A percentile compares a stretch with the other conserved stretches of the same genome.
phyloP scores from a whole-genome alignment of 2,888 invertebrate species.

The Coelinius sp. region DNA sequence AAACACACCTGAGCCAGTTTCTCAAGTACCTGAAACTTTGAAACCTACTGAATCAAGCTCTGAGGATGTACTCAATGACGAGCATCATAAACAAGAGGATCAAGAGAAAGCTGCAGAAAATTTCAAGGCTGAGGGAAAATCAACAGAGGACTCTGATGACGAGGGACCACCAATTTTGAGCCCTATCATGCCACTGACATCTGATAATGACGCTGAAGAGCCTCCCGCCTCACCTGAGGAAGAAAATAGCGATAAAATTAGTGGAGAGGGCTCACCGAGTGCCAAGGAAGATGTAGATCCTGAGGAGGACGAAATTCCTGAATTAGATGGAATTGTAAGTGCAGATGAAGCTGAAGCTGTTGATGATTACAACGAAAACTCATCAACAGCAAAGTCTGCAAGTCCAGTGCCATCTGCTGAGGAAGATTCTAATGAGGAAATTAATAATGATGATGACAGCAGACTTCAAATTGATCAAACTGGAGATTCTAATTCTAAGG shows the following conservation, averaged over 20 bases:
- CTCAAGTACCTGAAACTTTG: slow-evolving; percentile 29
- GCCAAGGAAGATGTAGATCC: not conserved
- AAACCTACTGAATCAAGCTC: slow-evolving; percentile 23
- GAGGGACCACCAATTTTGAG: slow-evolving; percentile 66
- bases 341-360: too few relatives aligned
- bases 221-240: slow-evolving; percentile 20
- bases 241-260: slow-evolving; percentile 50
- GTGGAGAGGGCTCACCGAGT: slow-evolving; percentile 51
- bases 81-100: slow-evolving; percentile 31
- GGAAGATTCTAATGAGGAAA: slow-evolving; percentile 43
- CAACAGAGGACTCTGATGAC: slow-evolving; percentile 58
- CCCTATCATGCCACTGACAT: slow-evolving; percentile 63
- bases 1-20: slow-evolving; percentile 43
- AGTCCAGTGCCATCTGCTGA: slow-evolving; percentile 35
- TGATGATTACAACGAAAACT: slow-evolving; percentile 34
- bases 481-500: slow-evolving; percentile 28
- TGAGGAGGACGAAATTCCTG: slow-evolving; percentile 35
- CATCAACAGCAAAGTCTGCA: slow-evolving; percentile 26
- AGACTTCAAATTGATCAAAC: slow-evolving; percentile 35
- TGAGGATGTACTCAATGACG: slow-evolving; percentile 19
- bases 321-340: slow-evolving; percentile 7
- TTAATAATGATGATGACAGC: slow-evolving; percentile 37
- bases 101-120: slow-evolving; percentile 34
- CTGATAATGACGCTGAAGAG: slow-evolving; percentile 45
- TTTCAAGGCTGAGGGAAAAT: not conserved